A percentile compares a stretch with the other conserved stretches of the same genome.
These are phyloP conservation scores for Lepidurus apus DNA, from an alignment of 1,140 invertebrate genomes.

Conservation along the genomic window DNA sequence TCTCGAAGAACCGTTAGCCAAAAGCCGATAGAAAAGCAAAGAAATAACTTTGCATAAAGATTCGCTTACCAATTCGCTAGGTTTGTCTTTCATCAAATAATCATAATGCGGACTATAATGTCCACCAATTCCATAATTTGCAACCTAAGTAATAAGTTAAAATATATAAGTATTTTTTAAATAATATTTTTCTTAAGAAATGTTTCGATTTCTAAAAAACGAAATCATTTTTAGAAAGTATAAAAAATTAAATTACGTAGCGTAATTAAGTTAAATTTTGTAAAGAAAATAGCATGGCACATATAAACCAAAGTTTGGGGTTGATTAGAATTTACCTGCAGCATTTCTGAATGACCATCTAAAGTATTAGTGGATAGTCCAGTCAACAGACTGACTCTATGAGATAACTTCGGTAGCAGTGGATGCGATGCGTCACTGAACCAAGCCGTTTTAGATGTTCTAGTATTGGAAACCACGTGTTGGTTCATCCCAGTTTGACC, in stretches of 20 bases:
- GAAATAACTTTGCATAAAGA: no score
- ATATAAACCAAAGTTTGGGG: neutral
- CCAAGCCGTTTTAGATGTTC: slow-evolving; percentile 50
- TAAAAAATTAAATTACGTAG: slow-evolving; percentile 1
- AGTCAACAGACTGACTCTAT: slow-evolving; percentile 45
- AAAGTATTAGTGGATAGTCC: slow-evolving; percentile 42
- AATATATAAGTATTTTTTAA: neutral
- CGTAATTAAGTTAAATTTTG: neutral
- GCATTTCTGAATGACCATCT: slow-evolving; percentile 41
- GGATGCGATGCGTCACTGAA: slow-evolving; percentile 45
- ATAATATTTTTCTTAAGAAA: no score
- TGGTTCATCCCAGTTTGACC: slow-evolving; percentile 49
- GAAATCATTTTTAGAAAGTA: neutral
- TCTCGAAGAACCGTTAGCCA: no score
- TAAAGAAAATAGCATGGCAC: neutral
- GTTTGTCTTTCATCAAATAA: slow-evolving; percentile 46
- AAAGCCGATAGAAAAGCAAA: no score
- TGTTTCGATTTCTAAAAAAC: no score
- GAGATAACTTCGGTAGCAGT: slow-evolving; percentile 44
- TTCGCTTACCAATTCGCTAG: slow-evolving; percentile 39
- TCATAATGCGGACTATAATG: slow-evolving; percentile 64
- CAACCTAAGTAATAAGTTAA: slow-evolving; percentile 42
- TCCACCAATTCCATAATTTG: slow-evolving; percentile 61
- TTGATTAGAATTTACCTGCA: slow-evolving; percentile 40
- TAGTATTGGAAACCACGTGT: slow-evolving; percentile 41